Evolutionary conservation across 2,888 invertebrate genomes (phyloP), one percentile per base, ranked within the genome.

Genomic region (Tinea pellionella): DNA sequence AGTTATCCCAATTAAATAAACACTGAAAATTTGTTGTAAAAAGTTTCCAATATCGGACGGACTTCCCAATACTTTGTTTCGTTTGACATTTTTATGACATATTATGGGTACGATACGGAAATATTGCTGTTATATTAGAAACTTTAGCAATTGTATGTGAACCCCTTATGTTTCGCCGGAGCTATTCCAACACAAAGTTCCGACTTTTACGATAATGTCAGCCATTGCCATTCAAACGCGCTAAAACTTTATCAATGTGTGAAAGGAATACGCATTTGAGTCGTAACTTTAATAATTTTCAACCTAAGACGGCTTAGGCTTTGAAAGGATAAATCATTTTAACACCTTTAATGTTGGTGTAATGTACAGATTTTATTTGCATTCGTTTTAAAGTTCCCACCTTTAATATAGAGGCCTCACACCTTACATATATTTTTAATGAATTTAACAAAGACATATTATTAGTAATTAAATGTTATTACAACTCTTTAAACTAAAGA

Each of bases 191-290:
- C 80, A 74, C 77, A 80, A 85, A 87, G 82, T 86, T 85, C 74
- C 80, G 73, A 80, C 85, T 85, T 86, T 86, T 85, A 86, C 86
- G 86, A 83, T 87, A 86, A 87, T 86, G 85, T 80, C 84, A 81
- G 83, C 81, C 85, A 80, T 87, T 86, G 84, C 84, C 83, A 84
- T 86, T 84, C 84, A 82, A 82, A 85, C 82, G 76, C 79, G 84
- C 78, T 80, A 77, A 80, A 86, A 87, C 82, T 86, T 87, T 84
- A 84, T 83, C 84, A 83, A 82, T 84, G 85, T 79, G 82, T 75
- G 78, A 77, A 78, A 76, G 83, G 83, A 59, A 83, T 83, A 82
- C 82, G 78, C 80, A 77, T 77, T 77, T 66, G 71, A 72, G 72
- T 77, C 77, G 74, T 77, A 60, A 55, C 53, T 60, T 60, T 59